phyloP scores from a whole-genome alignment of 2,888 invertebrate genomes.

The Epsilonema sp. region DNA sequence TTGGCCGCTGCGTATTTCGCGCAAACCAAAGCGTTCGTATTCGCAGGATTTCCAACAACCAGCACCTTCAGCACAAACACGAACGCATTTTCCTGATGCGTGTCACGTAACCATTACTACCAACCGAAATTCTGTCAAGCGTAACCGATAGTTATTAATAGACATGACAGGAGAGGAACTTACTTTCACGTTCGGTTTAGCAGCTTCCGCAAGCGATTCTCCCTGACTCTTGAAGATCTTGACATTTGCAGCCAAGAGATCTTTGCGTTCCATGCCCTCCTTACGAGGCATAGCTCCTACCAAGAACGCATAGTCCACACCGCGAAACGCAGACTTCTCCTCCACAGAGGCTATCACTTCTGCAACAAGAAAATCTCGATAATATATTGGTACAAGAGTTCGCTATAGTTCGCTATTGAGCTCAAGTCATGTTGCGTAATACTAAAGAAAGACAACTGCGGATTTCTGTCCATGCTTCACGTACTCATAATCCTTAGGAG shows the following conservation, averaged over 20 bases:
- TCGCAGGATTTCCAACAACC: constrained; percentile 97
- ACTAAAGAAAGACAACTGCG: no score
- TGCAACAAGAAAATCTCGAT: constrained; percentile 29
- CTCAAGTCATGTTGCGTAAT: no score
- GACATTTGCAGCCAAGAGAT: constrained; percentile 85
- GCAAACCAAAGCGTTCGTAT: constrained; percentile 89
- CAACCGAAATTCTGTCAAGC: background rate
- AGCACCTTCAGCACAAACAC: no score
- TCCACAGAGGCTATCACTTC: constrained; percentile 65
- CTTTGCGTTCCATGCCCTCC: constrained; percentile 96
- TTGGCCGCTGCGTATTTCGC: constrained; percentile 74
- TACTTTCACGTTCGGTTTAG: background rate
- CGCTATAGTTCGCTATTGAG: no score
- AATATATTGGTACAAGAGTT: no score
- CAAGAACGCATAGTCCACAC: constrained; percentile 81
- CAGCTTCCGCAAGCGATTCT: constrained; percentile 64
- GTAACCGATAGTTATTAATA: background rate
- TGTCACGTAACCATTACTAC: no score
- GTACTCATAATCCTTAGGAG: no score
- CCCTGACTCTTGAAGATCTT: constrained; percentile 95
- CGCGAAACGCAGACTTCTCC: constrained; percentile 75
- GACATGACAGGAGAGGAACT: background rate
- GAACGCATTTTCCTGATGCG: no score
- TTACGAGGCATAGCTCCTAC: constrained; percentile 95
- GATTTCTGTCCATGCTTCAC: no score